Evolutionary conservation across 2,888 invertebrate genomes (phyloP).

Genomic region (Parnassius smintheus): DNA sequence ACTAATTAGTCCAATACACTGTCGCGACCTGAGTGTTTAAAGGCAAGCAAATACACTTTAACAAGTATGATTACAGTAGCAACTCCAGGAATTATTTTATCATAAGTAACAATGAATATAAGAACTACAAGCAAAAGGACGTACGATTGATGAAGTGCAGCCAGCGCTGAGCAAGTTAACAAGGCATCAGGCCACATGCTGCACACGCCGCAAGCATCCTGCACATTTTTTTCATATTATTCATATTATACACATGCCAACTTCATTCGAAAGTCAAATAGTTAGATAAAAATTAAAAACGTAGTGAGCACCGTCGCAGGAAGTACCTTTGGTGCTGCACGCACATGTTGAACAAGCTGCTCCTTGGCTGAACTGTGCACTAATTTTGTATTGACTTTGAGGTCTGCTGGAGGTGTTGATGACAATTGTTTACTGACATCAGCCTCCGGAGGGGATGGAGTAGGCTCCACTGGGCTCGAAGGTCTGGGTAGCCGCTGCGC

Average conservation of each 20-base stretch:
- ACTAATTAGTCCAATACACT: too few relatives aligned
- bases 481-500: constrained; percentile 26
- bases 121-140: background rate
- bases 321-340: background rate
- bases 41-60: too few relatives aligned
- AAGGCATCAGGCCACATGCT: background rate
- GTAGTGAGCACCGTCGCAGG: background rate
- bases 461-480: constrained; percentile 32
- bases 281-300: background rate
- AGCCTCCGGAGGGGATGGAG: constrained; percentile 18
- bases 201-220: constrained; percentile 4
- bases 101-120: too few relatives aligned
- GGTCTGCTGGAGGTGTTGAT: background rate
- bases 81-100: too few relatives aligned
- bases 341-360: background rate
- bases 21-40: too few relatives aligned
- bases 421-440: background rate
- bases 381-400: background rate
- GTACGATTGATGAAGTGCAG: constrained; percentile 14
- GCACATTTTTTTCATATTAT: background rate
- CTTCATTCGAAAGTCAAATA: background rate
- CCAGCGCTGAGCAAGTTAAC: constrained; percentile 3
- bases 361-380: background rate
- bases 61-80: too few relatives aligned
- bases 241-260: background rate